These are phyloP conservation scores for Bergia puertoricense DNA, from an alignment of 92 coral and sea anemone species.

Conservation along the genomic window DNA sequence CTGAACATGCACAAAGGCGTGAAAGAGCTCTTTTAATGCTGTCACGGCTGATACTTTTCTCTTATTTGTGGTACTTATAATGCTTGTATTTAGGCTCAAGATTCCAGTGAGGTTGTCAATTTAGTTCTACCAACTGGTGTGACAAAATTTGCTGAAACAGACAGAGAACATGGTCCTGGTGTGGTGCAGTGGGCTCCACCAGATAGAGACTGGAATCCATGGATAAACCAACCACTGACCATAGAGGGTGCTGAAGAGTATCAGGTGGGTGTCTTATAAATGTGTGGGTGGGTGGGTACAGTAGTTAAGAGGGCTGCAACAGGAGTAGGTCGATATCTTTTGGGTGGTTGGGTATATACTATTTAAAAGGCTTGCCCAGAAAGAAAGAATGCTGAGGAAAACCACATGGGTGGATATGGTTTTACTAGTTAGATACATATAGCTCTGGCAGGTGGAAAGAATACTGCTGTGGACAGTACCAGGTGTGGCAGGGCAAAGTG, in stretches of 20 bases:
- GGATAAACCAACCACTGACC: conserved; percentile 86
- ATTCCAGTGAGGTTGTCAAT: conserved; percentile 72
- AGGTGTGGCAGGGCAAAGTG: too few species aligned
- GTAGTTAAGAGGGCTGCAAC: neutral
- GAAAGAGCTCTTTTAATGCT: neutral
- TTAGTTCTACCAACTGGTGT: conserved; percentile 81
- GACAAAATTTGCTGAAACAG: conserved; percentile 83
- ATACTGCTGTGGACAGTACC: too few species aligned
- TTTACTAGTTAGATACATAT: too few species aligned
- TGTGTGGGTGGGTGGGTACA: neutral
- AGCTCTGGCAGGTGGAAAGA: too few species aligned
- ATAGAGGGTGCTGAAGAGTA: conserved; percentile 92
- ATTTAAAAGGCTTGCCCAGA: neutral
- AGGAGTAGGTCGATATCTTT: neutral
- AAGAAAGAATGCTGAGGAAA: neutral
- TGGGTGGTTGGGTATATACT: neutral
- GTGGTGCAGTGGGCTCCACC: conserved; percentile 92
- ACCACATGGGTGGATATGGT: neutral
- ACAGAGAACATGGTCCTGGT: conserved; percentile 63
- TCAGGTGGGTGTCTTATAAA: conserved; percentile 51
- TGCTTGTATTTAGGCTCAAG: conserved; percentile 47
- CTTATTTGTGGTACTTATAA: neutral
- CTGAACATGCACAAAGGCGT: too few species aligned
- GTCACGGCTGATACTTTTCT: neutral
- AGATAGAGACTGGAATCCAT: conserved; percentile 91